Evolutionary conservation across 2,888 invertebrate genomes (phyloP).

Genomic region (Adineta ricciae): DNA sequence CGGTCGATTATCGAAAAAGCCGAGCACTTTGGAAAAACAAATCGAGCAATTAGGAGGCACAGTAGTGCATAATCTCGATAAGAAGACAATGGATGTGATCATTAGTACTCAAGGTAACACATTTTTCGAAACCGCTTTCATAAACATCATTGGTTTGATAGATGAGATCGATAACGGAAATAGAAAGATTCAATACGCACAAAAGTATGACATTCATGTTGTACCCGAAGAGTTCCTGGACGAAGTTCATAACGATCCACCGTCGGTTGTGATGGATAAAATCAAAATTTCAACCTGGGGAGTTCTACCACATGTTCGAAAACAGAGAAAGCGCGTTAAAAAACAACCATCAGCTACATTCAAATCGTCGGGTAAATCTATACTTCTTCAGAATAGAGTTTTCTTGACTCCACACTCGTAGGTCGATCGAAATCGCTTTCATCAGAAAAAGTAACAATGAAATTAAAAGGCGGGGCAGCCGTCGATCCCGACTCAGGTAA

Average conservation of each 20-base stretch:
- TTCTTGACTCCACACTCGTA: too few species aligned
- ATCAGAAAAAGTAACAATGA: conserved; percentile 53
- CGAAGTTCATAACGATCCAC: background rate
- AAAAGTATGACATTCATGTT: conserved; percentile 65
- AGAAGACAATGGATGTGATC: conserved; percentile 62
- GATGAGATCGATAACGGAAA: conserved; percentile 62
- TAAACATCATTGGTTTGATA: conserved; percentile 37
- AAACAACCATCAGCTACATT: background rate
- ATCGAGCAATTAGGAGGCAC: conserved; percentile 69
- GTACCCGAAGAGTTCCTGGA: conserved; percentile 62
- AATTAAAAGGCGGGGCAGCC: conserved; percentile 71
- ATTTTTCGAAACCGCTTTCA: background rate
- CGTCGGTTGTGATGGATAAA: conserved; percentile 24
- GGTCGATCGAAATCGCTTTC: background rate
- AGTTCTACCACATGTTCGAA: conserved; percentile 7
- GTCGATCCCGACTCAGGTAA: conserved; percentile 75
- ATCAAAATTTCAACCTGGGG: conserved; percentile 26
- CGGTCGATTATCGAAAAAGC: background rate
- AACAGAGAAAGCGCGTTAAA: background rate
- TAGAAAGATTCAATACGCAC: conserved; percentile 60
- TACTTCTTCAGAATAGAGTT: too few species aligned
- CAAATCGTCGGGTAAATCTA: too few species aligned
- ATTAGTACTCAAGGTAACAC: conserved; percentile 58
- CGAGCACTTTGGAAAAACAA: background rate
- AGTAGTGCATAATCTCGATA: conserved; percentile 57